A percentile compares a stretch with the other conserved stretches of the same genome.
Conservation (phyloP, 2,888 invertebrate genomes). For the Phengaris alcon region DNA sequence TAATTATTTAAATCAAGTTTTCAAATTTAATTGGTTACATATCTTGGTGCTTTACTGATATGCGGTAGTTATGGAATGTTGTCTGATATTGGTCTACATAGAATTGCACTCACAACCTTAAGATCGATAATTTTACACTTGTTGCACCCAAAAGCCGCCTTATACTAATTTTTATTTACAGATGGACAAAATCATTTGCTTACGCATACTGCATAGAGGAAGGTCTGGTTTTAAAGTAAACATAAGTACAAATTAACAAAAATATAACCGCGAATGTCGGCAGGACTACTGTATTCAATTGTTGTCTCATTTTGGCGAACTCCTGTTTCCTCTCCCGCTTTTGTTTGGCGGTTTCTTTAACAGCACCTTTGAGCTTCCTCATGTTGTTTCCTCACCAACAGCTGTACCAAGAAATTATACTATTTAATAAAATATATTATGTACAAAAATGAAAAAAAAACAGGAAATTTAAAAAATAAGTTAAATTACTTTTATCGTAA, state of each 20-base stretch:
- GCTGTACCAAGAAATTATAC: constrained; percentile 30
- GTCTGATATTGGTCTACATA: constrained; percentile 13
- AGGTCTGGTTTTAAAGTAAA: constrained; percentile 89
- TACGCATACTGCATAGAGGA: constrained; percentile 64
- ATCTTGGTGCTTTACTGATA: constrained; percentile 27
- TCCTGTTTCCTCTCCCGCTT: constrained; percentile 92
- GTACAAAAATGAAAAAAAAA: background rate
- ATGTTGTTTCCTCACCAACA: constrained; percentile 70
- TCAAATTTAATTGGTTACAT: background rate
- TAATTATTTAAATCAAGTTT: background rate
- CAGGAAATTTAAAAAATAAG: background rate
- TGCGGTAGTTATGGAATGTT: constrained; percentile 32
- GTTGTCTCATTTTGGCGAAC: constrained; percentile 87
- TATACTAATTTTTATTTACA: constrained; percentile 38
- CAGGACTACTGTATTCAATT: constrained; percentile 87
- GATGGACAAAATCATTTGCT: constrained; percentile 28
- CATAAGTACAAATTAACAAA: constrained; percentile 85
- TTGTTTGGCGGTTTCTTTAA: constrained; percentile 90
- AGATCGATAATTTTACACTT: constrained; percentile 29
- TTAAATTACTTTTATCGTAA: background rate
- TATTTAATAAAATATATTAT: background rate
- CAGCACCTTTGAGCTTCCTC: constrained; percentile 89
- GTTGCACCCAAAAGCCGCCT: constrained; percentile 24
- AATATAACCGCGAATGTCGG: constrained; percentile 85
- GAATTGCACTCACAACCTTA: constrained; percentile 38